phyloP scores from a whole-genome alignment of 2,797 vertebrate genomes.

The Pangasius macronema region DNA sequence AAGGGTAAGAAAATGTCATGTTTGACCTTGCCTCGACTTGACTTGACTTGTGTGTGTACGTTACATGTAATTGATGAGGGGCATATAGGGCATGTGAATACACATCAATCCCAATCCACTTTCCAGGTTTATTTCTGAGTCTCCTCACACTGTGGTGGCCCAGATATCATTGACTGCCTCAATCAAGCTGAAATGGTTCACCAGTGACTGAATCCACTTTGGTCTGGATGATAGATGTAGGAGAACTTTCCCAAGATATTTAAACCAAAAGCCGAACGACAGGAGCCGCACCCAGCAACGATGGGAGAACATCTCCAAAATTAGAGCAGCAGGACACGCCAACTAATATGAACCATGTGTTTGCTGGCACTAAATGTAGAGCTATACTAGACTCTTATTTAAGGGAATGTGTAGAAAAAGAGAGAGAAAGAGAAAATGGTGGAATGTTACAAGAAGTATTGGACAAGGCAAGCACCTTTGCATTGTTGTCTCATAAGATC shows the following conservation, averaged over 20 bases:
- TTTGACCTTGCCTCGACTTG: conserved; percentile 38
- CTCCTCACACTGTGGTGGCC: conserved; percentile 16
- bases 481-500: neutral
- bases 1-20: conserved; percentile 13
- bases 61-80: conserved; percentile 9
- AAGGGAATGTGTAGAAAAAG: neutral
- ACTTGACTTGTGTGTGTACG: conserved; percentile 22
- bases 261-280: conserved; percentile 30
- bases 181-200: conserved; percentile 13
- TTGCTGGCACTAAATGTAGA: conserved; percentile 2
- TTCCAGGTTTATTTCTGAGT: conserved; percentile 27
- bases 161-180: conserved; percentile 36
- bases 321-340: conserved; percentile 33
- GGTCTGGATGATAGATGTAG: conserved; percentile 36
- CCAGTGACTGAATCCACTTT: conserved; percentile 38
- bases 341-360: conserved; percentile 48
- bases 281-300: conserved; percentile 31
- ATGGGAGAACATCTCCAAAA: conserved; percentile 34
- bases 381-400: neutral
- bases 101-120: conserved; percentile 33
- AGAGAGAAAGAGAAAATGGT: neutral
- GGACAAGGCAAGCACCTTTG: neutral
- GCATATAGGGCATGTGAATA: conserved; percentile 31
- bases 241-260: conserved; percentile 32
- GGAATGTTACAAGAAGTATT: neutral